Conservation (phyloP, 2,888 invertebrate genomes). For the Hipparchia semele region DNA sequence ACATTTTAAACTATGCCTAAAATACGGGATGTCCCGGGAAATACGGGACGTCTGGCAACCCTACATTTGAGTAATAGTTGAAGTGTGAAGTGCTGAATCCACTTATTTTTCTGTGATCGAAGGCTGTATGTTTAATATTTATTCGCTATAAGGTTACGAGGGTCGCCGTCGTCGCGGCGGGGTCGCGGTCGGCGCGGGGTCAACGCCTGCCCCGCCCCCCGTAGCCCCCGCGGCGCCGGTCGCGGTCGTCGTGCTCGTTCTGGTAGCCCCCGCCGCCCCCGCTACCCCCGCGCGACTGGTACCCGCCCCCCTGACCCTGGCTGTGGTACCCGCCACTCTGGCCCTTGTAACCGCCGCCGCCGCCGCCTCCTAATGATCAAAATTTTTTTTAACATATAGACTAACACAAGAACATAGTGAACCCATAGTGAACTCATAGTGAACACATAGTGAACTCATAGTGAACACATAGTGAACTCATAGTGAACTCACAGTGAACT, state of each 20-base stretch:
- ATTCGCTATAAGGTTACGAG: constrained; percentile 4
- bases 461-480: no score
- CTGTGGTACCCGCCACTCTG: constrained; percentile 44
- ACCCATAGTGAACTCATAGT: no score
- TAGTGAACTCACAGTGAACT: no score
- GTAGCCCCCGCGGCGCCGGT: constrained; percentile 57
- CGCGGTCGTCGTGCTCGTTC: constrained; percentile 73
- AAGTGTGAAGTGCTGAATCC: no score
- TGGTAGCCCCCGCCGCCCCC: constrained; percentile 52
- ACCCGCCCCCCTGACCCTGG: constrained; percentile 45
- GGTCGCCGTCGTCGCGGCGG: no score
- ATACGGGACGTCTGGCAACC: no score
- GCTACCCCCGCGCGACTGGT: constrained; percentile 36
- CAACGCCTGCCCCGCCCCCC: constrained; percentile 59
- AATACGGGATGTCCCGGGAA: no score
- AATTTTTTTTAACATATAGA: neutral
- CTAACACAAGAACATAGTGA: no score
- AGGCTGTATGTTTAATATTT: neutral
- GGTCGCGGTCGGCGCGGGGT: neutral
- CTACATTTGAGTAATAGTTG: no score
- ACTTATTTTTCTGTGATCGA: no score
- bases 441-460: no score
- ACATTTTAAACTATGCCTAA: no score
- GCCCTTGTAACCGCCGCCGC: constrained; percentile 29
- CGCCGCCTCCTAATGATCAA: neutral